Evolutionary conservation across 2,888 invertebrate genomes (phyloP), one percentile per base, ranked within the genome.

Genomic region (Eucriotettix oculatus): DNA sequence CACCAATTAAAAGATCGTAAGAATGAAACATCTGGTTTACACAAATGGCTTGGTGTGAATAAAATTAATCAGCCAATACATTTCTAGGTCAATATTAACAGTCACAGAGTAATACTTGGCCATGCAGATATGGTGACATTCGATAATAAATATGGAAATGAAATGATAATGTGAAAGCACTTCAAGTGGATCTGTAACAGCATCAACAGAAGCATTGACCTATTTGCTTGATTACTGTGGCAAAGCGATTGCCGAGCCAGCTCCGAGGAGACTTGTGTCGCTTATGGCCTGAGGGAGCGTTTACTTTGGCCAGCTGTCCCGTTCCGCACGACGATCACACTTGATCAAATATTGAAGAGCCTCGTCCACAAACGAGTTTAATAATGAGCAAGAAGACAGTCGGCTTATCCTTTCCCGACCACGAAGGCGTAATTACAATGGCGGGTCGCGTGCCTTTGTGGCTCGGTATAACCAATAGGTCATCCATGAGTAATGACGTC

Each of bases 351-450:
- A 64, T 64, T 64, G 62, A 64, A 62, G 57, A 62, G 48, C 48
- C 60, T 59, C 61, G 59, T 63, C 58, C 63, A 64, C 63, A 64
- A 64, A 64, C 63, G 62, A 61, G 60, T 64, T 64, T 62, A 62
- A 64, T 64, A 64, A 64, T 64, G 62, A 62, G 62, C 43, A 40
- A 59, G 63, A 44, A 52, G 14, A n/a, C 48, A n/a, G n/a, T 14
- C 42, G 44, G 42, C 58, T 17, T 48, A 48, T 48, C 48, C 48
- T n/a, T n/a, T 12, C n/a, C 48, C 48, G 14, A n/a, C 14, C 48
- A 48, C 48, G 48, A 48, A 48, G 16, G 29, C 55, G 61, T 61
- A 61, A 61, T 61, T 61, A 61, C 61, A 58, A 55, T 56, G 48
- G 14, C 48, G 48, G 48, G 43, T 11, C 29, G 29, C 41, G 41